A percentile compares a stretch with the other conserved stretches of the same genome.
phyloP scores from a whole-genome alignment of 37 sponge, comb jelly and placozoan species.

The Aphrocallistes beatrix region DNA sequence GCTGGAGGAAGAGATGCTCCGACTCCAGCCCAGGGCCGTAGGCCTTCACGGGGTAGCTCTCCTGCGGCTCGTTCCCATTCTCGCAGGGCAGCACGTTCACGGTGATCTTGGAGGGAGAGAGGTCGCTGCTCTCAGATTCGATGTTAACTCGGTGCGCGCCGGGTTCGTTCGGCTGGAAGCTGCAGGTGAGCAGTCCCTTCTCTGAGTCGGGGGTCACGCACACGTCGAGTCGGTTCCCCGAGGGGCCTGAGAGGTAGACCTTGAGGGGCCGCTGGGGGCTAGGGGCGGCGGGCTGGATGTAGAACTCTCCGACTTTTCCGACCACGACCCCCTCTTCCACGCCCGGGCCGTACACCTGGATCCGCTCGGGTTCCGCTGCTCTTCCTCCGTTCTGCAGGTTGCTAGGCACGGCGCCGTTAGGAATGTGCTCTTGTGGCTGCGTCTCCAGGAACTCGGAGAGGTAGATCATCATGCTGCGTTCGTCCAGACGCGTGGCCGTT shows the following conservation, averaged over 20 bases:
- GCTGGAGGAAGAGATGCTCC: conserved; percentile 33
- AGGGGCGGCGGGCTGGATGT: conserved; percentile 46
- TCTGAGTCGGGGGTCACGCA: conserved; percentile 40
- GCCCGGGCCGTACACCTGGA: conserved; percentile 76
- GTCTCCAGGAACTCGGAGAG: conserved; percentile 90
- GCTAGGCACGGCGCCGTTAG: conserved; percentile 29
- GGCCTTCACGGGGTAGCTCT: conserved; percentile 23
- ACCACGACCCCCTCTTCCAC: conserved; percentile 58
- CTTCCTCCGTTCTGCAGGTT: not conserved
- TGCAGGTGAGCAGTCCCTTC: conserved; percentile 52
- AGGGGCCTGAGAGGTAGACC: conserved; percentile 49
- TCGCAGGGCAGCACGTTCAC: conserved; percentile 50
- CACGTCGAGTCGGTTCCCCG: conserved; percentile 30
- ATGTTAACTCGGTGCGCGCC: conserved; percentile 58
- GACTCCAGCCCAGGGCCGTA: conserved; percentile 81
- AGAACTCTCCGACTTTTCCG: conserved; percentile 50
- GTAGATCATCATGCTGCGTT: conserved; percentile 98
- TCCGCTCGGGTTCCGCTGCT: conserved; percentile 20
- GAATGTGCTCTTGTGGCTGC: conserved; percentile 14
- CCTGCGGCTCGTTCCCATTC: not conserved
- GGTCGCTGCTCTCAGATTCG: conserved; percentile 29
- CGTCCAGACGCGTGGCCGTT: conserved; percentile 80
- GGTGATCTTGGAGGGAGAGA: conserved; percentile 50
- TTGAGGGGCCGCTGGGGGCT: conserved; percentile 37
- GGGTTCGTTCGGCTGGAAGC: conserved; percentile 48